Evolutionary conservation across 2,888 invertebrate species (phyloP).

Genomic region (Sussaba pulchella): DNA sequence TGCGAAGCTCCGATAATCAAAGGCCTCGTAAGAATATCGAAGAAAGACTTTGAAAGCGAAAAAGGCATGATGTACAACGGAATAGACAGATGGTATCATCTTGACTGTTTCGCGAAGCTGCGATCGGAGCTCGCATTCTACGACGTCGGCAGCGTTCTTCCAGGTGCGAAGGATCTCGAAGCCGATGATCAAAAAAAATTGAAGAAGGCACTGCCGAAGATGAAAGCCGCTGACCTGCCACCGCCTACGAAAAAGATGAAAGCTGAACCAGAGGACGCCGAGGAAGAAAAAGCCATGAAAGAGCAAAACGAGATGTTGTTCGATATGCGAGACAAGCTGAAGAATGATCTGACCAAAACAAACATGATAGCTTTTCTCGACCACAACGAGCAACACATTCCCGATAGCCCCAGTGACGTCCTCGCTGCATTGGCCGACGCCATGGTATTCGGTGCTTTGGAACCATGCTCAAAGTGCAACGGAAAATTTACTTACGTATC

Average conservation of each 20-base stretch:
- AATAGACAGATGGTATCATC: slow-evolving; percentile 95
- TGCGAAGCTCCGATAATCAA: slow-evolving; percentile 95
- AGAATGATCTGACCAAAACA: slow-evolving; percentile 86
- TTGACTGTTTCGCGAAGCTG: slow-evolving; percentile 94
- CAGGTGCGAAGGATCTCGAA: slow-evolving; percentile 90
- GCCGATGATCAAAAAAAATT: slow-evolving; percentile 90
- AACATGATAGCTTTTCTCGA: slow-evolving; percentile 89
- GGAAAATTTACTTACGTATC: slow-evolving; percentile 89
- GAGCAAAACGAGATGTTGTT: slow-evolving; percentile 91
- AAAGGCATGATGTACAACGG: slow-evolving; percentile 93
- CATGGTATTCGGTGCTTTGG: slow-evolving; percentile 94
- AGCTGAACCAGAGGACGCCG: slow-evolving; percentile 86
- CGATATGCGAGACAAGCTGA: slow-evolving; percentile 88
- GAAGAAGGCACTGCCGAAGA: slow-evolving; percentile 87
- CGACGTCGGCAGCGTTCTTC: slow-evolving; percentile 89
- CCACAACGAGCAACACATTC: slow-evolving; percentile 90
- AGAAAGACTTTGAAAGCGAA: slow-evolving; percentile 93
- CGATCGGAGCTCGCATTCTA: slow-evolving; percentile 91
- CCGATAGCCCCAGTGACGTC: slow-evolving; percentile 89
- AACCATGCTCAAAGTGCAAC: slow-evolving; percentile 91
- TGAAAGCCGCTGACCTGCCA: slow-evolving; percentile 86
- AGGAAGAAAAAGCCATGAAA: slow-evolving; percentile 87
- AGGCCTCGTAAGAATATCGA: slow-evolving; percentile 89
- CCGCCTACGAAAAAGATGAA: slow-evolving; percentile 90
- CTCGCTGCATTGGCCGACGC: slow-evolving; percentile 92